These are phyloP conservation scores for Lithophane semibrunnea DNA, from an alignment of 2,888 invertebrate species.

Conservation along the genomic window DNA sequence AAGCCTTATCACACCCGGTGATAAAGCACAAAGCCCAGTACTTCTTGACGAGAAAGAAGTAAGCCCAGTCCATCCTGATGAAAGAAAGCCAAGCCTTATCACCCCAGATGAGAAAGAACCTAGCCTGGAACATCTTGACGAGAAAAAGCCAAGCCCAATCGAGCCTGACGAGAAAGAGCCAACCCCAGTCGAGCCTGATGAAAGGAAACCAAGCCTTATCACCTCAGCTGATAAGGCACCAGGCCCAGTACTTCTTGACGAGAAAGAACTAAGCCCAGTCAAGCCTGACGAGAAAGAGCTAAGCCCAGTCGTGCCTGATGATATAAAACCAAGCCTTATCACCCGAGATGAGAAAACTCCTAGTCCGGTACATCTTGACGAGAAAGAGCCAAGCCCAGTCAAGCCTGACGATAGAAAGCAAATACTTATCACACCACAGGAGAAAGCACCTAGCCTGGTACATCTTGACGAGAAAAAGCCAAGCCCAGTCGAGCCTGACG, in stretches of 20 bases:
- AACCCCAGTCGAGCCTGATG: neutral
- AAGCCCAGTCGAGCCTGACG: too few relatives aligned
- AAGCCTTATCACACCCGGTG: neutral
- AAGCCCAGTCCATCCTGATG: neutral
- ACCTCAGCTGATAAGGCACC: slow-evolving; percentile 5
- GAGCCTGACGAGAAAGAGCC: too few relatives aligned
- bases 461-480: too few relatives aligned
- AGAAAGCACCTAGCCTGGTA: slow-evolving; percentile 31
- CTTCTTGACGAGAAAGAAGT: neutral
- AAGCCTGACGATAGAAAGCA: neutral
- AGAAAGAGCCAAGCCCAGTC: neutral
- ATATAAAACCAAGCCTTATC: slow-evolving; percentile 15
- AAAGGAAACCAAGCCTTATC: neutral
- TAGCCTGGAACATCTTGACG: too few relatives aligned
- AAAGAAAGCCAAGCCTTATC: neutral
- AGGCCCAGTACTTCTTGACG: neutral
- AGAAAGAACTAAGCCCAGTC: neutral
- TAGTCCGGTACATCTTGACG: neutral
- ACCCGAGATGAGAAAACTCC: neutral
- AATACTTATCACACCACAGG: slow-evolving; percentile 23
- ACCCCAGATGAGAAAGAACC: too few relatives aligned
- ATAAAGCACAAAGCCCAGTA: neutral
- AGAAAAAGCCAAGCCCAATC: slow-evolving; percentile 6
- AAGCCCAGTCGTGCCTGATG: slow-evolving; percentile 16
- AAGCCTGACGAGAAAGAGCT: slow-evolving; percentile 14